A percentile compares a stretch with the other conserved stretches of the same genome.
phyloP scores from a whole-genome alignment of 2,888 invertebrate species.

The Exocentrus adspersus region DNA sequence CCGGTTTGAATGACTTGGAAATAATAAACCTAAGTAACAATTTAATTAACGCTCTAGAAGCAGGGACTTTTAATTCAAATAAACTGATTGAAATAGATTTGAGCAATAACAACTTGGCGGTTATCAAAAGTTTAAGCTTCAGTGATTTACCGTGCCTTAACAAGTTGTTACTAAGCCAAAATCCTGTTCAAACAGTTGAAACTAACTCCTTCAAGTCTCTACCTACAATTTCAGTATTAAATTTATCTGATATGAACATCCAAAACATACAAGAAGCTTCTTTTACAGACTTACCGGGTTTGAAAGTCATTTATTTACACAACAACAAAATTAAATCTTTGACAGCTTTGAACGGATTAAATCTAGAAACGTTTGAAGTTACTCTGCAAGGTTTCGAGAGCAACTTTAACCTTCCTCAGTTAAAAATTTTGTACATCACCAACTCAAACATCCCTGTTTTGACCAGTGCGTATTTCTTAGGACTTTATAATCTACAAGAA shows the following conservation, averaged over 20 bases:
- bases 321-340: slow-evolving; percentile 14
- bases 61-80: slow-evolving; percentile 14
- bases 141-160: slow-evolving; percentile 12
- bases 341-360: slow-evolving; percentile 9
- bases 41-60: slow-evolving; percentile 15
- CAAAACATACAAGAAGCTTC: slow-evolving; percentile 21
- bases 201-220: slow-evolving; percentile 26
- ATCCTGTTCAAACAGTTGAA: slow-evolving; percentile 28
- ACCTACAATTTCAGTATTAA: slow-evolving; percentile 10
- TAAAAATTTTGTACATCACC: slow-evolving; percentile 16
- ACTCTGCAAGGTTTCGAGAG: neutral
- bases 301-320: slow-evolving; percentile 24
- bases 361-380: slow-evolving; percentile 5
- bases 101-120: slow-evolving; percentile 21
- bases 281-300: slow-evolving; percentile 25
- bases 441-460: slow-evolving; percentile 9
- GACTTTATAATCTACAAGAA: slow-evolving; percentile 9
- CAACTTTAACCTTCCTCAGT: slow-evolving; percentile 4
- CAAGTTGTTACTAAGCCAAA: slow-evolving; percentile 26
- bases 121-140: slow-evolving; percentile 25
- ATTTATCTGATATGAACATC: slow-evolving; percentile 23
- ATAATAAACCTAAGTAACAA: slow-evolving; percentile 27
- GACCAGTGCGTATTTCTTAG: neutral
- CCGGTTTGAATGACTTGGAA: slow-evolving; percentile 13
- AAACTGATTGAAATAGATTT: slow-evolving; percentile 24